These are phyloP conservation scores for Amphiprion clarkii DNA, from an alignment of 2,797 vertebrate genomes.

Conservation along the genomic window DNA sequence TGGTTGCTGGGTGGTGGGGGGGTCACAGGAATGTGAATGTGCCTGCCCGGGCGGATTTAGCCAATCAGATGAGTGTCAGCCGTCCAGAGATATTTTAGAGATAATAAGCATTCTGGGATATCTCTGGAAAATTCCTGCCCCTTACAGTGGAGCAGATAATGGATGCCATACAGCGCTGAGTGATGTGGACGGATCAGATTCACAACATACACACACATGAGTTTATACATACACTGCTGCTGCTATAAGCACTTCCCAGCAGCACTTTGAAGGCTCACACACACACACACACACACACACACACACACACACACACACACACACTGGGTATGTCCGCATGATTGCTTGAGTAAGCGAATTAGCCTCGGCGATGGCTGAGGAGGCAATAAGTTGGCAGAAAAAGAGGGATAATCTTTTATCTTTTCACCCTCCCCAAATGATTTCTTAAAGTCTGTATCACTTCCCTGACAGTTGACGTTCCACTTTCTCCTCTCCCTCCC, in stretches of 20 bases:
- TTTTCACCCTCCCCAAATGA: conserved; percentile 82
- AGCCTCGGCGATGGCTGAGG: conserved; percentile 81
- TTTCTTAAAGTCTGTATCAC: conserved; percentile 88
- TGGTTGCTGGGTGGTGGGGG: background rate
- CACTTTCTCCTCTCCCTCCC: conserved; percentile 70
- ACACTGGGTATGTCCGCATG: conserved; percentile 63
- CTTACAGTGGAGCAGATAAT: conserved; percentile 78
- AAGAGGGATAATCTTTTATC: conserved; percentile 87
- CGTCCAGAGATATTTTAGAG: conserved; percentile 79
- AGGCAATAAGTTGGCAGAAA: conserved; percentile 84
- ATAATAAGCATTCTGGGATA: conserved; percentile 78
- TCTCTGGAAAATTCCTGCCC: conserved; percentile 76
- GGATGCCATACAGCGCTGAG: conserved; percentile 70
- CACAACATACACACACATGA: conserved; percentile 45
- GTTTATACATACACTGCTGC: conserved; percentile 48
- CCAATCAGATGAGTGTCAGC: conserved; percentile 83
- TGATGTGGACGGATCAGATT: conserved; percentile 74
- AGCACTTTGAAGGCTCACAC: conserved; percentile 57
- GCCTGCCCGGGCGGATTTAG: conserved; percentile 68
- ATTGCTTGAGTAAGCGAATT: conserved; percentile 88
- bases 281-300: conserved; percentile 17
- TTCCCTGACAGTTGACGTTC: conserved; percentile 82
- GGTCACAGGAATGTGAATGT: conserved; percentile 30
- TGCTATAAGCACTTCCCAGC: conserved; percentile 71
- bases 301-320: background rate